A percentile compares a stretch with the other conserved stretches of the same genome.
These are phyloP conservation scores for Charina bottae DNA, from an alignment of 2,113 vertebrate species.

Conservation along the genomic window DNA sequence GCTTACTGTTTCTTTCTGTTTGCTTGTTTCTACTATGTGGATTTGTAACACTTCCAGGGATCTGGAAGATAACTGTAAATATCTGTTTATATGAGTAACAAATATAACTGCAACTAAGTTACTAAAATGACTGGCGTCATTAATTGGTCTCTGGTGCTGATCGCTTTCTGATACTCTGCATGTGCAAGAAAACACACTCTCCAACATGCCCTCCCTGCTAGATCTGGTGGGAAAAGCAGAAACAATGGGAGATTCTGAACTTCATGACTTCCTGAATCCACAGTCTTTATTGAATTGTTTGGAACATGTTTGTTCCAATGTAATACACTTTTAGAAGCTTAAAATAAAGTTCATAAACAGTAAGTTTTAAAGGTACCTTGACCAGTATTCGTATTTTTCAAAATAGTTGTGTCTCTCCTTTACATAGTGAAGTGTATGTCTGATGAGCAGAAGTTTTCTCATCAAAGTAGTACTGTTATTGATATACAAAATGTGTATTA, in stretches of 20 bases:
- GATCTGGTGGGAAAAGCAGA: background rate
- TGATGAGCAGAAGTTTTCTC: background rate
- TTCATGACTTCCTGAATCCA: background rate
- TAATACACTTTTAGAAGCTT: background rate
- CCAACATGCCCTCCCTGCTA: background rate
- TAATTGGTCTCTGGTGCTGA: no score
- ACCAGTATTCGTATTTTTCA: background rate
- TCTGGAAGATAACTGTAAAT: no score
- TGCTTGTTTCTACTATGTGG: no score
- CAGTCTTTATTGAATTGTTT: background rate
- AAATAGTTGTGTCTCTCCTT: background rate
- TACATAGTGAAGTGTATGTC: background rate
- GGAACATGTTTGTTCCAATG: background rate
- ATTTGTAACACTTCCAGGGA: no score
- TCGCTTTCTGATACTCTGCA: no score
- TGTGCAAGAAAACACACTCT: no score
- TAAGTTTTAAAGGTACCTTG: background rate
- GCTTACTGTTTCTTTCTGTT: no score
- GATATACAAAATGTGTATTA: background rate
- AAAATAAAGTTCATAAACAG: slow-evolving; percentile 8
- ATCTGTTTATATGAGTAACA: no score
- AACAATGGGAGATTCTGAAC: background rate
- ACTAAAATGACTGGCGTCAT: no score
- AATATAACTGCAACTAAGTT: no score
- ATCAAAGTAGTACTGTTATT: background rate